These are phyloP conservation scores for Gymnorhina tibicen DNA, from an alignment of 2,113 vertebrate genomes.

Conservation along the genomic window DNA sequence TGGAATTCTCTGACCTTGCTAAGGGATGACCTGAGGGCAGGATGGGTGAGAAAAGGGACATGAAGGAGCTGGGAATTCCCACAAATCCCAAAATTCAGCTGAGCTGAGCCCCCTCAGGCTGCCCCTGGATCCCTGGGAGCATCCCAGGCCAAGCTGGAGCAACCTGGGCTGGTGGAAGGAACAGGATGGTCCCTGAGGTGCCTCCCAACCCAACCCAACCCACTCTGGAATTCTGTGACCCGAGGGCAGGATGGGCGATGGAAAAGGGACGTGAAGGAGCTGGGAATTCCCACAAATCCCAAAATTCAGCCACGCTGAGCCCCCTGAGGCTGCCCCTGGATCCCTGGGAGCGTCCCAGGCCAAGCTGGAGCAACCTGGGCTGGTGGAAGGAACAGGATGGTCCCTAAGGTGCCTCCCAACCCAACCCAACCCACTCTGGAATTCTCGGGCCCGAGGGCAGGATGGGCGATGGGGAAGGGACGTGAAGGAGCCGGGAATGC, in stretches of 20 bases:
- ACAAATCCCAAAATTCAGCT: not conserved
- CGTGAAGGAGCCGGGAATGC: not conserved
- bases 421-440: not conserved
- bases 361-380: not conserved
- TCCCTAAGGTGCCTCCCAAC: not conserved
- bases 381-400: fast-evolving
- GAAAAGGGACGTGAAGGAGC: fast-evolving
- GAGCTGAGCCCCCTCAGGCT: not conserved
- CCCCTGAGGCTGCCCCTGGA: too few relatives aligned
- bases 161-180: not conserved
- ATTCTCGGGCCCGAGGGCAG: fast-evolving
- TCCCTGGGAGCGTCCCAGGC: not conserved
- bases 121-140: not conserved
- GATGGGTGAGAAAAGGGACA: not conserved
- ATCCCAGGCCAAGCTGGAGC: not conserved
- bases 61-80: not conserved
- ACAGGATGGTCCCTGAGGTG: not conserved
- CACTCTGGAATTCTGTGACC: not conserved
- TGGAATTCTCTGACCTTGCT: not conserved
- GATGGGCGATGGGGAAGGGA: not conserved
- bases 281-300: not conserved
- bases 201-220: not conserved
- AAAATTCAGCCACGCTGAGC: not conserved
- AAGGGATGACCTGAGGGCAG: not conserved
- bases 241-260: not conserved